Base-by-base conservation (phyloP, 2,797 vertebrate species). In the Poeciliopsis infans region DNA sequence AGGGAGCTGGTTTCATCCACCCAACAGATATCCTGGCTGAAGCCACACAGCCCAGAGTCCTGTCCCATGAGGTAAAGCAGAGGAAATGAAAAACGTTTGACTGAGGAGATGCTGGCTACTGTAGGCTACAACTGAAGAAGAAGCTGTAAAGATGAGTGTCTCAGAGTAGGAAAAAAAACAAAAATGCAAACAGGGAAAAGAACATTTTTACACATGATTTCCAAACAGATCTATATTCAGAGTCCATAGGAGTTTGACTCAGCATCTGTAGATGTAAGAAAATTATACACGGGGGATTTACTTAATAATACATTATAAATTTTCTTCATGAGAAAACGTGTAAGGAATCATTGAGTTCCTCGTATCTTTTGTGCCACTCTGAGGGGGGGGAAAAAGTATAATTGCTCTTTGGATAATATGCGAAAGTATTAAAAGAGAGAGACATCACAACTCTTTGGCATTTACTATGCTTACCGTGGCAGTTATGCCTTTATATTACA, bases 21-120 rank as follows among this genome's bases (percentile, higher is more conserved):
- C 82, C 90, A 86, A 85, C 84, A 89, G 87, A 79, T 76, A 79
- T 75, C 72, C 46, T 5, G 81, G 72, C 61, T 81, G 82, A 86
- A 77, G 84, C 87, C 76, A 70, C 51, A 28, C 73, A 86, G 78
- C 82, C 66, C 83, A 75, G 81, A 74, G 61, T 71, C 83, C n/a
- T 7, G 85, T 88, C 92, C 88, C 92, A 70, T 55, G 15, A 76
- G 85, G 88, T 90, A 77, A 77, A 72, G 78, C 79, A 82, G 88
- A 83, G 89, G 93, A 94, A 95, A 95, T 94, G 87, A 94, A 93
- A 95, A 93, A 88, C 87, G 89, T 88, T 94, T 89, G 92, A 94
- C 87, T 84, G 89, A 76, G 87, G 46, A 82, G 83, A 91, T 91
- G 88, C 85, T 82, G 82, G 89, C 85, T 85, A 74, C 85, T 85